Conservation (phyloP, 1,140 invertebrate species). For the Bilobella aurantiaca region DNA sequence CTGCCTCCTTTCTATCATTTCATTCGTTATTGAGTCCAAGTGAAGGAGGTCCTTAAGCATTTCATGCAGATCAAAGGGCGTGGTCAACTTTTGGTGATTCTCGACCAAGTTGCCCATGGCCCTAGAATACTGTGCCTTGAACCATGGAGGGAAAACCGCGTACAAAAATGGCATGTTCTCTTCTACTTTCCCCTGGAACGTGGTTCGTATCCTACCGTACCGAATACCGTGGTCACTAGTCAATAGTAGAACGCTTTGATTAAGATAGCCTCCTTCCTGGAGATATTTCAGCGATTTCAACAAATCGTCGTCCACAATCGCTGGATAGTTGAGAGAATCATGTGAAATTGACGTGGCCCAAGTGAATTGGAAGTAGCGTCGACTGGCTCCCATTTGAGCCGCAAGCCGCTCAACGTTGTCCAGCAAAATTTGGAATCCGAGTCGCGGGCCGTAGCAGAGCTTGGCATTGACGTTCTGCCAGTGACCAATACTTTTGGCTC, state of each 20-base stretch:
- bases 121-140: slow-evolving; percentile 9
- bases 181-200: slow-evolving; percentile 33
- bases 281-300: slow-evolving; percentile 6
- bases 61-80: slow-evolving; percentile 27
- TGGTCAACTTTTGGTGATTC: slow-evolving; percentile 23
- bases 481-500: slow-evolving; percentile 16
- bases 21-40: background rate
- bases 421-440: slow-evolving; percentile 32
- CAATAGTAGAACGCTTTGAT: slow-evolving; percentile 57
- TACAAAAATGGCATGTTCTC: slow-evolving; percentile 32
- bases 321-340: slow-evolving; percentile 24
- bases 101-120: slow-evolving; percentile 18
- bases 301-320: background rate
- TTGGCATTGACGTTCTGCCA: slow-evolving; percentile 13
- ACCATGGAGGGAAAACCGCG: slow-evolving; percentile 26
- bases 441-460: slow-evolving; percentile 35
- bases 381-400: background rate
- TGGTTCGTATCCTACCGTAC: slow-evolving; percentile 59
- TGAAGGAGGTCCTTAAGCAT: slow-evolving; percentile 22
- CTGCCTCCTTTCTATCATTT: background rate
- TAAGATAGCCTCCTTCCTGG: slow-evolving; percentile 33
- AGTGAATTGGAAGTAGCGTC: background rate
- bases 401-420: slow-evolving; percentile 38
- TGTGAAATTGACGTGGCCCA: slow-evolving; percentile 33
- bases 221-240: slow-evolving; percentile 88